Evolutionary conservation across 2,888 invertebrate genomes (phyloP).

Genomic region (Thymelicus lineola): DNA sequence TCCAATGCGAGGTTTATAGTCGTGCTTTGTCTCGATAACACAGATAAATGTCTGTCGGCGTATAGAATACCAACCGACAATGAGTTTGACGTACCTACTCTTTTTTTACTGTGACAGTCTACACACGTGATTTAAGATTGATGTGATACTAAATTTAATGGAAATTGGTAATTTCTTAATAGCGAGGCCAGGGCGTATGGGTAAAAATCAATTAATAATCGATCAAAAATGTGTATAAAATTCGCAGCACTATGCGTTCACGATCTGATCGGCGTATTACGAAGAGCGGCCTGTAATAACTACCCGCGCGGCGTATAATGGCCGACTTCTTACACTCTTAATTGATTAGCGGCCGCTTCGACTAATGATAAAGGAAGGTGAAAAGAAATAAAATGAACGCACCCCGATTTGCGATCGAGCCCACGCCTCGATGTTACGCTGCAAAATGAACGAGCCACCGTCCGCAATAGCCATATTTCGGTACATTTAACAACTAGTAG

Average conservation of each 20-base stretch:
- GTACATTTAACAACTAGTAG: constrained; percentile 19
- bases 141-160: constrained; percentile 31
- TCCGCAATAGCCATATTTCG: constrained; percentile 30
- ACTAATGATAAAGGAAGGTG: constrained; percentile 85
- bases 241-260: constrained; percentile 82
- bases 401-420: constrained; percentile 77
- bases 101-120: constrained; percentile 70
- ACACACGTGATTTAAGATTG: constrained; percentile 46
- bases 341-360: constrained; percentile 85
- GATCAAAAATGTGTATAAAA: constrained; percentile 77
- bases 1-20: constrained; percentile 81
- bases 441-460: constrained; percentile 47
- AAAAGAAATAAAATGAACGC: constrained; percentile 82
- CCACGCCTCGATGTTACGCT: constrained; percentile 67
- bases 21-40: constrained; percentile 82
- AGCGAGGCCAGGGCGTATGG: constrained; percentile 21
- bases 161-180: constrained; percentile 35
- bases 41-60: constrained; percentile 81
- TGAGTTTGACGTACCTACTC: constrained; percentile 74
- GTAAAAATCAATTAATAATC: constrained; percentile 66
- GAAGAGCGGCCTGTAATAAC: constrained; percentile 80
- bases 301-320: constrained; percentile 81
- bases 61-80: constrained; percentile 78
- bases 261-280: constrained; percentile 83
- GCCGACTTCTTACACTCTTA: constrained; percentile 85